Conservation (phyloP, 2,797 vertebrate genomes). For the Lagorchestes hirsutus region DNA sequence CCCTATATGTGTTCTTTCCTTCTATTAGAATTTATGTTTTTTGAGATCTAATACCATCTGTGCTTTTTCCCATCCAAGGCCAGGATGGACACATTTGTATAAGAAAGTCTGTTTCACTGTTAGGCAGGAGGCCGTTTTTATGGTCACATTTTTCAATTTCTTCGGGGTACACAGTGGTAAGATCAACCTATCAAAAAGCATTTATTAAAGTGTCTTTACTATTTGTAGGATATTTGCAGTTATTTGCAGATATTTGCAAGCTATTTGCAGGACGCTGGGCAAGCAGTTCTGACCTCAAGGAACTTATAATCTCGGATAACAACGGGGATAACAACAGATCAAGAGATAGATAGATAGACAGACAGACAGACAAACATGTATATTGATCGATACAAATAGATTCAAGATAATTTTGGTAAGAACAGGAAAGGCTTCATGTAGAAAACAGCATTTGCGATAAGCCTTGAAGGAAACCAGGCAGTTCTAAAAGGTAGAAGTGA, state of each 20-base stretch:
- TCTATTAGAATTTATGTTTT: neutral
- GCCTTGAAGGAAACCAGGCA: neutral
- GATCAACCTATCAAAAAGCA: neutral
- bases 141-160: neutral
- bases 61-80: neutral
- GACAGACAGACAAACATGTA: too few species aligned
- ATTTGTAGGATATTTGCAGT: too few species aligned
- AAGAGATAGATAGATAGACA: neutral
- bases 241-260: too few species aligned
- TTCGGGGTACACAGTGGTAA: neutral
- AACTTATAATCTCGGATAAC: neutral
- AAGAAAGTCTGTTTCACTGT: neutral
- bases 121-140: neutral
- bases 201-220: neutral
- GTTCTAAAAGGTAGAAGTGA: neutral
- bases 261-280: neutral
- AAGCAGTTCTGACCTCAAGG: neutral
- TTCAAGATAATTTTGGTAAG: neutral
- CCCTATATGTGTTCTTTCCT: neutral
- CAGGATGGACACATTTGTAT: neutral
- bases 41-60: neutral
- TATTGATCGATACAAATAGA: neutral
- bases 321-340: neutral
- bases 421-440: neutral
- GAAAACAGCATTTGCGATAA: neutral